phyloP scores from a whole-genome alignment of 2,113 vertebrate species.

The Shinisaurus crocodilurus region DNA sequence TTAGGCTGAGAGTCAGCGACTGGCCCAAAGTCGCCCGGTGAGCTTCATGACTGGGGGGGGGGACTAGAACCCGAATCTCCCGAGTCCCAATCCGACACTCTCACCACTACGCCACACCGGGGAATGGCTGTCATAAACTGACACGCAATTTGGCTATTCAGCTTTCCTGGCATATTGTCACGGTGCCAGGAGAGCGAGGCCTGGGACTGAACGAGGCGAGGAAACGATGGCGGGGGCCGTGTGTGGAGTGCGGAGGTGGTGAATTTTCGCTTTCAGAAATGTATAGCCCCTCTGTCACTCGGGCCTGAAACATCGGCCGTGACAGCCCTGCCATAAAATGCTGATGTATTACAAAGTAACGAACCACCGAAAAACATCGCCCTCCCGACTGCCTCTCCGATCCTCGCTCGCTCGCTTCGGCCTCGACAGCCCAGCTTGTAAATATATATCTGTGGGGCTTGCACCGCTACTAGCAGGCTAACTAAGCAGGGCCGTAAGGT shows the following conservation, averaged over 20 bases:
- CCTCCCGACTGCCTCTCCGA: not conserved
- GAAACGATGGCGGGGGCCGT: not conserved
- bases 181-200: not conserved
- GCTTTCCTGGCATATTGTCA: no score
- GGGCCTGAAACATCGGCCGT: not conserved
- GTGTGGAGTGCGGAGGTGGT: not conserved
- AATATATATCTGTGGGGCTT: conserved; percentile 4
- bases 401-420: not conserved
- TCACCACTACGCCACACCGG: no score
- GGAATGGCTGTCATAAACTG: not conserved
- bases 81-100: no score
- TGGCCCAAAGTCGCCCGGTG: no score
- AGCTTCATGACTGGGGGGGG: no score
- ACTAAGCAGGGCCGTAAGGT: conserved; percentile 66
- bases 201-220: not conserved
- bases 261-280: not conserved
- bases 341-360: conserved; percentile 65
- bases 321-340: conserved; percentile 52
- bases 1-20: no score
- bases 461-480: conserved; percentile 45
- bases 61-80: no score
- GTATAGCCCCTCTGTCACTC: conserved; percentile 46
- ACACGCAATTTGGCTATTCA: not conserved
- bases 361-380: not conserved
- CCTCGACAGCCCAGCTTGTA: conserved; percentile 18